phyloP scores from a whole-genome alignment of 2,888 invertebrate genomes.

The Lasioglossum leucozonium region DNA sequence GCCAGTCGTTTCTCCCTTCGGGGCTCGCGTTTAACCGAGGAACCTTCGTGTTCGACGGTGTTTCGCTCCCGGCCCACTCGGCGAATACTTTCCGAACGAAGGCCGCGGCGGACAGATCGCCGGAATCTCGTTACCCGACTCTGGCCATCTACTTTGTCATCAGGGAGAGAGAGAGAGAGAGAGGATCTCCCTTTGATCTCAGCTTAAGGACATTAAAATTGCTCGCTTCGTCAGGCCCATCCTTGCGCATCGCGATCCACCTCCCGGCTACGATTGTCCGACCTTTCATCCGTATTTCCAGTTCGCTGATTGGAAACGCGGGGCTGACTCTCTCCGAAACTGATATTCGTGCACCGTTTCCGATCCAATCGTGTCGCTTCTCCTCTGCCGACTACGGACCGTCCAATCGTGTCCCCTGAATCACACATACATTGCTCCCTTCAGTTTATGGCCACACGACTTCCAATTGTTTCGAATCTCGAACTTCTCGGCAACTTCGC shows the following conservation, averaged over 20 bases:
- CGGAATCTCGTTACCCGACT: conserved; percentile 58
- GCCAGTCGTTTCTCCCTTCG: background rate
- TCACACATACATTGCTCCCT: too few species aligned
- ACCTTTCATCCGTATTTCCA: conserved; percentile 41
- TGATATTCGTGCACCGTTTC: background rate
- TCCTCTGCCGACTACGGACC: background rate
- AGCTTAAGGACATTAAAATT: conserved; percentile 61
- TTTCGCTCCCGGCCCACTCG: background rate
- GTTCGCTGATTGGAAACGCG: conserved; percentile 40
- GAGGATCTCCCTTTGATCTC: conserved; percentile 50
- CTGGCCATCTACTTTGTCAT: conserved; percentile 50
- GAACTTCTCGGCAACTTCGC: background rate
- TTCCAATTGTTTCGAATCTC: background rate
- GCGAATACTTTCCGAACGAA: background rate
- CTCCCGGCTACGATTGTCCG: conserved; percentile 12
- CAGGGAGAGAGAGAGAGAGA: conserved; percentile 4
- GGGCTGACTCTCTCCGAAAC: background rate
- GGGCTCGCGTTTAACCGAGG: background rate
- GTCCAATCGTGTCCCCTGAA: background rate
- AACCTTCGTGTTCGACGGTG: background rate
- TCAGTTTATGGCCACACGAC: background rate
- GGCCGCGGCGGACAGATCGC: conserved; percentile 9
- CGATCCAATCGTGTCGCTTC: background rate
- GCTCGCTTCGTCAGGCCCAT: conserved; percentile 51
- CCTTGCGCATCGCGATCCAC: conserved; percentile 7